Evolutionary conservation across 2,888 invertebrate species (phyloP).

Genomic region (Piscicola geometra): DNA sequence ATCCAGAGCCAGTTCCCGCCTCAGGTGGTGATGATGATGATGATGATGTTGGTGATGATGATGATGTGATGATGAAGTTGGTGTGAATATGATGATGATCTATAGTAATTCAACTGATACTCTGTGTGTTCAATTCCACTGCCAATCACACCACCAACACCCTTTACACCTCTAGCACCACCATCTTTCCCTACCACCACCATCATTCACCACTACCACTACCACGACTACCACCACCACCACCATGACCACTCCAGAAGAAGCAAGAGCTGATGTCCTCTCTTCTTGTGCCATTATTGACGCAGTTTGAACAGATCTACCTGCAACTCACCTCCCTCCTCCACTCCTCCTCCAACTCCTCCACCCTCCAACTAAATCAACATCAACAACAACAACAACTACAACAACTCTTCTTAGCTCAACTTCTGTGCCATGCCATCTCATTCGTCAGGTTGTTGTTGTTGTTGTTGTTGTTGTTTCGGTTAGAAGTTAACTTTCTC

Average conservation of each 20-base stretch:
- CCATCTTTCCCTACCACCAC: no score
- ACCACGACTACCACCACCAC: no score
- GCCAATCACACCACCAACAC: no score
- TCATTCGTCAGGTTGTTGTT: slow-evolving; percentile 59
- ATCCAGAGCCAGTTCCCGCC: slow-evolving; percentile 58
- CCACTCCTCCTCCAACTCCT: no score
- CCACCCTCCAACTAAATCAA: no score
- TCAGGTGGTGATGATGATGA: slow-evolving; percentile 55
- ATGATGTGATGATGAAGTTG: background rate
- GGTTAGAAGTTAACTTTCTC: background rate
- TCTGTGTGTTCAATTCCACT: background rate
- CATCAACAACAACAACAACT: slow-evolving; percentile 52
- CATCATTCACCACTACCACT: no score
- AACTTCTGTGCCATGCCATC: slow-evolving; percentile 59
- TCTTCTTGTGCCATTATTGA: slow-evolving; percentile 58
- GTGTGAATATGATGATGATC: background rate
- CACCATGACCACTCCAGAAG: no score
- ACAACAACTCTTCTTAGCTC: slow-evolving; percentile 52
- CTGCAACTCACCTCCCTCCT: slow-evolving; percentile 49
- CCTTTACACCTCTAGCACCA: no score
- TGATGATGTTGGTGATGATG: background rate
- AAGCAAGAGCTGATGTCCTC: slow-evolving; percentile 57
- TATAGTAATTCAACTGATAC: background rate
- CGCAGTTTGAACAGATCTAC: slow-evolving; percentile 55
- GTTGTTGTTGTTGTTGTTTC: background rate